Evolutionary conservation across 2,888 invertebrate species (phyloP), one percentile per base, ranked within the genome.

Genomic region (Stictocephala bisonia): DNA sequence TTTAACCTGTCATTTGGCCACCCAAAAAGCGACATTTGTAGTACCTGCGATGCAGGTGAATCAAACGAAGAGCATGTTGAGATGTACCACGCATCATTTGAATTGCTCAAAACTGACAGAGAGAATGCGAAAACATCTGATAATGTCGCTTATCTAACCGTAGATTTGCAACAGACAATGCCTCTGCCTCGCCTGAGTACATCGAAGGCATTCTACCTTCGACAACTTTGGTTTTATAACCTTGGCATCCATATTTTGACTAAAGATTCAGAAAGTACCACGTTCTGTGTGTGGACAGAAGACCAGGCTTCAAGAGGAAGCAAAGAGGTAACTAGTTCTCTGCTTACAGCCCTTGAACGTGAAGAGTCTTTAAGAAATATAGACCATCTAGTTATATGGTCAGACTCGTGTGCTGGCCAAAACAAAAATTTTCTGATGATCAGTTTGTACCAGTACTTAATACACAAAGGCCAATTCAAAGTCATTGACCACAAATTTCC

Each of bases 401-500:
- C 69, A 40, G 72, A 75, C 50, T 76, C 72, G 15, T 74, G 69
- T 40, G 24, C 58, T 15, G 75, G 74, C 6, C 67, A 75, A 51
- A 76, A 76, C 48, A 74, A 76, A 53, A 44, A 64, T 31, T 71
- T 71, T 31, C 13, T 50, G 6, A 44, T 71, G 64, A 22, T 71
- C 26, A 31, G 58, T 31, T n/a, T 72, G n/a, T 76, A 74, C 24
- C 76, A 76, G 50, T 74, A 74, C 51, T 41, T 77, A 48, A 53
- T 77, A 50, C 66, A 79, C 40, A 81, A 79, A 77, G 78, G 79
- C 31, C 71, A 76, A 51, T 81, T 80, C 74, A 78, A 80, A 73
- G 67, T 74, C 7, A 80, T 80, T 31, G 80, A 81, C 31, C 80
- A 82, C 74, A 81, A 82, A 76, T 82, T 81, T 77, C 82, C 81